A percentile compares a stretch with the other conserved stretches of the same genome.
These are phyloP conservation scores for Dermolepida albohirtum DNA, from an alignment of 2,888 invertebrate species.

Conservation along the genomic window DNA sequence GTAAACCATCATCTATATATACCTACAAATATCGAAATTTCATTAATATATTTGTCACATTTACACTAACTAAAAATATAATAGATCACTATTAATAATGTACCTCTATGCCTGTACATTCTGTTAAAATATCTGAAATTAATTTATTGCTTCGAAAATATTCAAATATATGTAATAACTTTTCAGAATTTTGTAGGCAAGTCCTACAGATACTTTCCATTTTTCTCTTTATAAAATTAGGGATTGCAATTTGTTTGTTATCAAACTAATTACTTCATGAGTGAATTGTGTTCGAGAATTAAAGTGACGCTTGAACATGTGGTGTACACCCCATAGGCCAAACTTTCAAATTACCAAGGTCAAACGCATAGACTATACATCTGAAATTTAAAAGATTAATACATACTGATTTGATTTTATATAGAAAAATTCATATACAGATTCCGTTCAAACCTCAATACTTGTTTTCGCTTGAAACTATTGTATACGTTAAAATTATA, in stretches of 20 bases:
- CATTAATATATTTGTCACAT: not conserved
- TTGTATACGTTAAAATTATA: too few species aligned
- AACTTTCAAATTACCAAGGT: too few species aligned
- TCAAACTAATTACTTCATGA: too few species aligned
- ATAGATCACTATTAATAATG: not conserved
- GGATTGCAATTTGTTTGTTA: not conserved
- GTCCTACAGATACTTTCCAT: slow-evolving; percentile 6
- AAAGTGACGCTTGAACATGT: too few species aligned
- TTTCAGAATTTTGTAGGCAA: slow-evolving; percentile 5
- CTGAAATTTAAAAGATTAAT: too few species aligned
- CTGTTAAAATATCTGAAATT: slow-evolving; percentile 5
- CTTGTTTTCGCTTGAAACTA: too few species aligned
- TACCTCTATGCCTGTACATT: slow-evolving; percentile 13
- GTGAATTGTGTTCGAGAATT: too few species aligned
- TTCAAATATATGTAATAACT: slow-evolving; percentile 7
- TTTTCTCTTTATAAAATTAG: not conserved
- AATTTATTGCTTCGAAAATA: slow-evolving; percentile 3
- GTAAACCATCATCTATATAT: slow-evolving; percentile 11
- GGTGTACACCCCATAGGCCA: too few species aligned
- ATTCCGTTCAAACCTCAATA: too few species aligned
- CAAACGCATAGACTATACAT: too few species aligned
- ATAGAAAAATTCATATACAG: too few species aligned
- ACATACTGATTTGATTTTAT: too few species aligned
- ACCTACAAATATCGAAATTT: not conserved
- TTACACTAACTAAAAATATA: not conserved